Evolutionary conservation across 2,113 vertebrate species (phyloP), one percentile per base, ranked within the genome.

Genomic region (Oenanthe melanoleuca): DNA sequence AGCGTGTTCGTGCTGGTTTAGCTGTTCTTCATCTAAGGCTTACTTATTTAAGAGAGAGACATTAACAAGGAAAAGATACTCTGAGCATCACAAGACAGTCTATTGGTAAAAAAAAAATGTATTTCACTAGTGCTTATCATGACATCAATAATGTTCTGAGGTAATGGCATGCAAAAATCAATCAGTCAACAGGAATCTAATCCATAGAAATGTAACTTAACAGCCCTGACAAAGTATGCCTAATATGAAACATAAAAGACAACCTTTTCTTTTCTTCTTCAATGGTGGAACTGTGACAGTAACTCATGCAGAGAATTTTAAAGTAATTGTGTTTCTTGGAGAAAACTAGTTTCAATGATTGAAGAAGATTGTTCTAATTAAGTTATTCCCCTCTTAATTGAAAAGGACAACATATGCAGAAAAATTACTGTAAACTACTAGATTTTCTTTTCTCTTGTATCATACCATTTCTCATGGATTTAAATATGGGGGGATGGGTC

Each of bases 81-180:
- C 60, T 93, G 86, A 96, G 34, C 75, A 90, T 92, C 50, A 59
- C 47, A 88, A 10, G 92, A 87, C 79, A 94, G 59, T 82, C 87
- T 93, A 79, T 95, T 97, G 81, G 61, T 86, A 55, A 91, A 93
- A 88, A 69, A 96, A 96, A 96, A 94, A 11, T 95, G 59, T 75
- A 92, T 97, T 97, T 96, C 75, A 72, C 63, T 88, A 66, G 66
- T 37, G 21, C 60, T 94, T 97, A 92, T 93, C 86, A 85, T 95
- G 34, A 91, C 44, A 92, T 95, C 94, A 97, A 55, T 97, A 92
- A 96, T 88, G 33, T 83, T 97, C 80, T 92, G 44, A 93, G 81
- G 69, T 96, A 97, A 97, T 94, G 70, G 95, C 95, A 95, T 29
- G 57, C 93, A 97, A 92, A 97, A 96, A 96, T 86, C 92, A 91